phyloP scores from a whole-genome alignment of 2,113 vertebrate genomes.

The Atrichornis clamosus region DNA sequence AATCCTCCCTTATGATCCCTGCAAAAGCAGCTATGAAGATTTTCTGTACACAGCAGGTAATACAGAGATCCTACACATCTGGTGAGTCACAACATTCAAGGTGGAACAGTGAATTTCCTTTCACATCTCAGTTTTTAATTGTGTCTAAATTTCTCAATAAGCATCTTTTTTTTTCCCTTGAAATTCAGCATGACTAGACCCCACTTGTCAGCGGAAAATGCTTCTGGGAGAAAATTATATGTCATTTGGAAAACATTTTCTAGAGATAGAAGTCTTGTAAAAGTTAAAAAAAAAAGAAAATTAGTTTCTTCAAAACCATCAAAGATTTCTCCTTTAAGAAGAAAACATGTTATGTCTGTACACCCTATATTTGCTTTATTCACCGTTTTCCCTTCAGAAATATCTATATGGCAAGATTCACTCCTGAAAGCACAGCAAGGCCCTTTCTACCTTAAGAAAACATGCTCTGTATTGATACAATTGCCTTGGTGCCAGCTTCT shows the following conservation, averaged over 20 bases:
- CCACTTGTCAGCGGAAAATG: not conserved
- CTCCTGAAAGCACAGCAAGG: not conserved
- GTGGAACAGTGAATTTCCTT: not conserved
- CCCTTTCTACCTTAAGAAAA: not conserved
- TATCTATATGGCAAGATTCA: not conserved
- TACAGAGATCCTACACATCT: not conserved
- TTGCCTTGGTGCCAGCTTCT: not conserved
- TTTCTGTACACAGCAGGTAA: not conserved
- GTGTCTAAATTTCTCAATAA: not conserved
- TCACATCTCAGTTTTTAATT: slow-evolving; percentile 16
- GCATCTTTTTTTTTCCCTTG: not conserved
- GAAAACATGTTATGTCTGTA: not conserved
- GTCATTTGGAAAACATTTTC: not conserved
- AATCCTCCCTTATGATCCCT: not conserved
- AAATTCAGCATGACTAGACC: not conserved
- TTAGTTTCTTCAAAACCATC: not conserved
- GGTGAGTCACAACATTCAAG: not conserved
- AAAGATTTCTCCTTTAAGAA: not conserved
- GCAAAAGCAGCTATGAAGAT: not conserved
- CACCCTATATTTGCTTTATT: not conserved
- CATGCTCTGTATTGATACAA: not conserved
- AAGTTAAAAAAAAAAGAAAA: not conserved
- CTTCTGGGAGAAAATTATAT: not conserved
- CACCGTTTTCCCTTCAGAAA: not conserved
- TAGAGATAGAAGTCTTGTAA: not conserved